Percentiles rank a stretch among this genome's conserved stretches.
Conservation (phyloP, 2,888 invertebrate genomes). For the Hirtodrosophila confusa region DNA sequence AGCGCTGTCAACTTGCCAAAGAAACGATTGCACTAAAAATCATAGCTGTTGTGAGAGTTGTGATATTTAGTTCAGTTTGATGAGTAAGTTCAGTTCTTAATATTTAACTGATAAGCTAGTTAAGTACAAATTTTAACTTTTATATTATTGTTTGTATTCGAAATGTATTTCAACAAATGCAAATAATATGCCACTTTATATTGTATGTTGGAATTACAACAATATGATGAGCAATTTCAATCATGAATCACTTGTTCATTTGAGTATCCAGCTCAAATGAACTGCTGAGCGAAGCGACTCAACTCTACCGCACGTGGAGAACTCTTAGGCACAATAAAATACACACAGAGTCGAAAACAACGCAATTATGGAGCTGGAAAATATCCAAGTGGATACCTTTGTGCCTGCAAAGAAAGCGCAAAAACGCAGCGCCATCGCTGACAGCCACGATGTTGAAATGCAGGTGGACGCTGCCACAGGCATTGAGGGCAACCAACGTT, state of each 20-base stretch:
- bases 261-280: too few relatives aligned
- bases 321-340: conserved; percentile 28
- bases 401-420: conserved; percentile 70
- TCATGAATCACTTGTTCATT: too few relatives aligned
- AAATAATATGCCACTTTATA: too few relatives aligned
- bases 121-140: too few relatives aligned
- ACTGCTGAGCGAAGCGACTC: too few relatives aligned
- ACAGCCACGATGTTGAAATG: conserved; percentile 85
- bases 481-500: conserved; percentile 85
- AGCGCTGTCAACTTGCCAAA: conserved; percentile 15
- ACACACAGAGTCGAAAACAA: conserved; percentile 12
- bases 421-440: conserved; percentile 71
- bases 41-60: conserved; percentile 13
- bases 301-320: conserved; percentile 43
- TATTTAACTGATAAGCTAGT: too few relatives aligned
- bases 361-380: conserved; percentile 79
- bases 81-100: too few relatives aligned
- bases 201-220: too few relatives aligned
- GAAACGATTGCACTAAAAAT: conserved; percentile 17
- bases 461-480: conserved; percentile 89
- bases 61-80: too few relatives aligned
- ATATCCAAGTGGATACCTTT: conserved; percentile 79
- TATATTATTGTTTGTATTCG: too few relatives aligned
- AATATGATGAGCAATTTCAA: too few relatives aligned
- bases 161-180: too few relatives aligned